Conservation (phyloP, 2,888 invertebrate species). For the Amiota minor region DNA sequence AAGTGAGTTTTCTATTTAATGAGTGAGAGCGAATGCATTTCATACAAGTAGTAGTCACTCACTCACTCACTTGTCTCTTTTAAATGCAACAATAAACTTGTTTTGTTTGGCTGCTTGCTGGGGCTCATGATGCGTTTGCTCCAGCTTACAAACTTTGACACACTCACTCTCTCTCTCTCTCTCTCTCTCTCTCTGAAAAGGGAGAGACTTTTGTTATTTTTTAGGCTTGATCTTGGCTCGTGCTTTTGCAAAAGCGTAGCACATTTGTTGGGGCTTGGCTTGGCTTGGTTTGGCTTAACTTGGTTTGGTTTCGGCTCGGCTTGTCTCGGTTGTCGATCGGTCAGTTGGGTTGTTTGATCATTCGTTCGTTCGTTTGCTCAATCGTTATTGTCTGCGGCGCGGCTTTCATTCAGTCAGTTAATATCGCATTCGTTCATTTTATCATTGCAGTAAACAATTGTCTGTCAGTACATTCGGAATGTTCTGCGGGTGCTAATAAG, state of each 20-base stretch:
- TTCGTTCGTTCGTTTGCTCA: constrained; percentile 39
- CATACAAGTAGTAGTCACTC: no score
- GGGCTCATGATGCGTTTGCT: no score
- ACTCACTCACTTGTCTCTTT: no score
- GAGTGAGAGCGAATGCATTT: no score
- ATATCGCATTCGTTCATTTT: constrained; percentile 58
- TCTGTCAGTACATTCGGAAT: constrained; percentile 49
- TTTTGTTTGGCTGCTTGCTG: no score
- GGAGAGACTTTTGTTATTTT: not conserved
- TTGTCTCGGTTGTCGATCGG: constrained; percentile 36
- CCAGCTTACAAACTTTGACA: no score
- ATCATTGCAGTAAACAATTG: constrained; percentile 60
- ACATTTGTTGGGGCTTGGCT: not conserved
- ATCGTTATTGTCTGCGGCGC: constrained; percentile 28
- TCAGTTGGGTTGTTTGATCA: constrained; percentile 37
- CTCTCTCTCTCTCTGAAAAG: not conserved
- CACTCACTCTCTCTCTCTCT: not conserved
- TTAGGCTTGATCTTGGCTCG: not conserved
- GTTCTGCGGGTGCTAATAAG: constrained; percentile 47
- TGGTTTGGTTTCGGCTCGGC: constrained; percentile 15
- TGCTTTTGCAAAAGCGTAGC: no score
- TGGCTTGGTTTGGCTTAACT: constrained; percentile 31
- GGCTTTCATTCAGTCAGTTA: constrained; percentile 32
- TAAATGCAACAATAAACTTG: no score
- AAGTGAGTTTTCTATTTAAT: no score